Conservation (phyloP, 64 coral and sea anemone species). For the Actinia tenebrosa region DNA sequence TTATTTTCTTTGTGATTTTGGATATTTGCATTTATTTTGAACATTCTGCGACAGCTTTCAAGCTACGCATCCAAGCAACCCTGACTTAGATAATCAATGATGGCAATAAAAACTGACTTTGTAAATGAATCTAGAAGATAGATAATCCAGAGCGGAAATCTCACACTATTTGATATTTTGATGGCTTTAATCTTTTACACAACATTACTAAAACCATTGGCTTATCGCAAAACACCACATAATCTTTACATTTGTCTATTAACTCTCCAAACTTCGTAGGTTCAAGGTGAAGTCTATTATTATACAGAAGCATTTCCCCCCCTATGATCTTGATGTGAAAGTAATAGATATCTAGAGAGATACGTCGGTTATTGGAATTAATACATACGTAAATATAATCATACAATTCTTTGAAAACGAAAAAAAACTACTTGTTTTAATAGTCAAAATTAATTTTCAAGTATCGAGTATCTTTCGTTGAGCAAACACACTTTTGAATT, state of each 20-base stretch:
- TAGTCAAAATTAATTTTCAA: background rate
- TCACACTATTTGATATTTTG: conserved; percentile 12
- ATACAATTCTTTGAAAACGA: background rate
- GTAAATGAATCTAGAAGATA: conserved; percentile 12
- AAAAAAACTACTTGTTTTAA: background rate
- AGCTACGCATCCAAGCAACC: background rate
- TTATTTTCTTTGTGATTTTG: conserved; percentile 8
- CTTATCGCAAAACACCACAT: conserved; percentile 14
- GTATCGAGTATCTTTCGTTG: background rate
- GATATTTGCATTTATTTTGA: background rate
- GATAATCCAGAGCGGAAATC: conserved; percentile 11
- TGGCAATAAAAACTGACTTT: conserved; percentile 8
- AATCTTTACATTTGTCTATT: conserved; percentile 8
- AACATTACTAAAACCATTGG: conserved; percentile 11
- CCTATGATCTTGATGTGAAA: background rate
- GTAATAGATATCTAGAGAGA: background rate
- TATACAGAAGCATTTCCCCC: background rate
- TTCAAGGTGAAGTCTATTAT: conserved; percentile 11
- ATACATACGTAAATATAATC: background rate
- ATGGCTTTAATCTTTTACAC: conserved; percentile 17
- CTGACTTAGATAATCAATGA: background rate
- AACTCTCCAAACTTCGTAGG: conserved; percentile 9
- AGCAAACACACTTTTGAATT: background rate
- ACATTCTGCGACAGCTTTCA: background rate
- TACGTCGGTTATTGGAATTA: background rate